These are phyloP conservation scores for Prionailurus bengalensis DNA, from an alignment of 2,113 vertebrate genomes.

Conservation along the genomic window DNA sequence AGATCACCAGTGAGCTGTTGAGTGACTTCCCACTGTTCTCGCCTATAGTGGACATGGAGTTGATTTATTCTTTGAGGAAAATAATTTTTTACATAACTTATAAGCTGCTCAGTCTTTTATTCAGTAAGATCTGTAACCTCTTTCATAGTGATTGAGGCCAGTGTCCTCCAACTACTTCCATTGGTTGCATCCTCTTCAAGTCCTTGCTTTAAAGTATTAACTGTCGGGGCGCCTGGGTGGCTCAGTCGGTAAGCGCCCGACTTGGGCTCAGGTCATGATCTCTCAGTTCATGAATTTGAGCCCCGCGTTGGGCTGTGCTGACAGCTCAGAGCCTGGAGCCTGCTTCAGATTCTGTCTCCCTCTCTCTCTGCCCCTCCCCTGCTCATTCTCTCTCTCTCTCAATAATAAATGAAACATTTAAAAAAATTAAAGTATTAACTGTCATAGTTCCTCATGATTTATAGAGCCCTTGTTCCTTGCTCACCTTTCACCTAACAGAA, in stretches of 20 bases:
- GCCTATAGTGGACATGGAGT: background rate
- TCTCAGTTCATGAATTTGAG: no score
- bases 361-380: no score
- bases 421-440: background rate
- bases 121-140: background rate
- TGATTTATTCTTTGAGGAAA: background rate
- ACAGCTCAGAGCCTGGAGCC: no score
- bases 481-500: background rate
- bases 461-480: background rate
- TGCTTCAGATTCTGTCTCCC: no score
- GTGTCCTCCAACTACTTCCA: background rate
- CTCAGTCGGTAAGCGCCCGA: no score
- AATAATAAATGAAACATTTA: no score
- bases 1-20: background rate
- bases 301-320: no score
- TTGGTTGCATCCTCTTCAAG: background rate
- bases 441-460: background rate
- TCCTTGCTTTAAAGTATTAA: background rate
- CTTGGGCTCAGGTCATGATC: no score
- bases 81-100: background rate
- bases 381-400: no score
- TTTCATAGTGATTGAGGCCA: background rate
- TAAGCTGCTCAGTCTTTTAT: background rate
- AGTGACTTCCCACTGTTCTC: background rate
- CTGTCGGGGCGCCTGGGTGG: background rate